Evolutionary conservation across 2,113 vertebrate species (phyloP), one percentile per base, ranked within the genome.

Genomic region (Notarius quadriscutis): DNA sequence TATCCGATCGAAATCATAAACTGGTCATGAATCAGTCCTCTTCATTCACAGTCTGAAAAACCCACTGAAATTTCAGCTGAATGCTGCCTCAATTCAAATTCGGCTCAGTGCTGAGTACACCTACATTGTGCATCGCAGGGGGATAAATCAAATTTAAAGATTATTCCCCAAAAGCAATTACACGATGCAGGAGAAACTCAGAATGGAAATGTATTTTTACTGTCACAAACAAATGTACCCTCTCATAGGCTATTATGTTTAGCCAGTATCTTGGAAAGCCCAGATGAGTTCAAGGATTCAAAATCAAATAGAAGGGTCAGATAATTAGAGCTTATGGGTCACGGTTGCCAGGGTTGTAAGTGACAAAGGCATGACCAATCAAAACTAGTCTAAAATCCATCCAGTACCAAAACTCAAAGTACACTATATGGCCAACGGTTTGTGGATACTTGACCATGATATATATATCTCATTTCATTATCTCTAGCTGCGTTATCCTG

Each of bases 121-220:
- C n/a, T 57, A 83, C 62, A 53, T 67, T n/a, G 51, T 41, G 18
- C 20, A 58, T 22, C 7, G 6, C 4, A 9, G 14, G 9, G 11
- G 51, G 51, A 48, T 27, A 67, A 83, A 83, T 69, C 22, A 5
- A 83, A 69, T 83, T n/a, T 82, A 50, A 17, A 83, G 6, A 65
- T 65, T 14, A 48, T 51, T 30, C 2, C 41, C 30, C 41, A 48
- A 27, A 50, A 80, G 11, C 11, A 69, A 65, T 11, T 20, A 15
- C 14, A 2, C 5, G 25, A 18, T 27, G 41, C 25, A 69, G n/a
- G 30, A 69, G 17, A 84, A 34, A 30, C 8, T 11, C 7, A 71
- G 48, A 27, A 51, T 12, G 5, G 11, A 82, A 50, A 67, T 9
- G 12, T n/a, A 14, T 83, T 55, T n/a, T 55, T 55, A 71, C 41